A percentile compares a stretch with the other conserved stretches of the same genome.
phyloP scores from a whole-genome alignment of 1,140 invertebrate genomes.

The Heliconius nattereri region DNA sequence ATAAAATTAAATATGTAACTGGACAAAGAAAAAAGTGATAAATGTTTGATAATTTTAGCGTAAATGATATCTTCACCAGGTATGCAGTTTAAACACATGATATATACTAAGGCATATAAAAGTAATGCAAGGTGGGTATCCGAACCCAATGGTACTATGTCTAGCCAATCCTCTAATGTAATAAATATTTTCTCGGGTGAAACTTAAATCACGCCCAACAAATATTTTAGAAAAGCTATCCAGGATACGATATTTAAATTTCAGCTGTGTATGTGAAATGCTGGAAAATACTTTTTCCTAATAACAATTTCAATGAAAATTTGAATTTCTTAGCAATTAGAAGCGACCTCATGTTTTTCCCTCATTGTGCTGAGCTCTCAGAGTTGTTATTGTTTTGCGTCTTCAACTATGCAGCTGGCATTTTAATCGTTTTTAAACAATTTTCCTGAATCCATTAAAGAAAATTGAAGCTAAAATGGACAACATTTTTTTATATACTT shows the following conservation, averaged over 20 bases:
- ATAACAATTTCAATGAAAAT: slow-evolving; percentile 36
- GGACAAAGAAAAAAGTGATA: too few relatives aligned
- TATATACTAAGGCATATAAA: not conserved
- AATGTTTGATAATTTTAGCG: too few relatives aligned
- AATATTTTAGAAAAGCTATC: not conserved
- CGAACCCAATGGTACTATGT: not conserved
- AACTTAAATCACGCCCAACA: not conserved
- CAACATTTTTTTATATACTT: not conserved
- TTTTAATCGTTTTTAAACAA: slow-evolving; percentile 19
- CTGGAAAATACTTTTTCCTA: slow-evolving; percentile 6
- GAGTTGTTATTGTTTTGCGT: slow-evolving; percentile 27
- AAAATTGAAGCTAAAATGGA: not conserved
- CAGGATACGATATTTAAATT: not conserved
- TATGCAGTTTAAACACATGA: not conserved
- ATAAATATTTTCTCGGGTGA: not conserved
- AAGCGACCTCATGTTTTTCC: slow-evolving; percentile 31
- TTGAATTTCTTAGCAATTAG: slow-evolving; percentile 26
- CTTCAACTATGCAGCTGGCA: slow-evolving; percentile 20
- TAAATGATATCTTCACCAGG: not conserved
- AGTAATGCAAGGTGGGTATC: not conserved
- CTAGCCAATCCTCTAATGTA: not conserved
- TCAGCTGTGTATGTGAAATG: not conserved
- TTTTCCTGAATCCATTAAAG: not conserved
- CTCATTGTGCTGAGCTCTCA: slow-evolving; percentile 26
- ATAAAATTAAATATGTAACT: too few relatives aligned